Percentiles rank a stretch among this genome's conserved stretches.
These are phyloP conservation scores for Rhadinocentrus ornatus DNA, from an alignment of 2,797 vertebrate genomes.

Conservation along the genomic window DNA sequence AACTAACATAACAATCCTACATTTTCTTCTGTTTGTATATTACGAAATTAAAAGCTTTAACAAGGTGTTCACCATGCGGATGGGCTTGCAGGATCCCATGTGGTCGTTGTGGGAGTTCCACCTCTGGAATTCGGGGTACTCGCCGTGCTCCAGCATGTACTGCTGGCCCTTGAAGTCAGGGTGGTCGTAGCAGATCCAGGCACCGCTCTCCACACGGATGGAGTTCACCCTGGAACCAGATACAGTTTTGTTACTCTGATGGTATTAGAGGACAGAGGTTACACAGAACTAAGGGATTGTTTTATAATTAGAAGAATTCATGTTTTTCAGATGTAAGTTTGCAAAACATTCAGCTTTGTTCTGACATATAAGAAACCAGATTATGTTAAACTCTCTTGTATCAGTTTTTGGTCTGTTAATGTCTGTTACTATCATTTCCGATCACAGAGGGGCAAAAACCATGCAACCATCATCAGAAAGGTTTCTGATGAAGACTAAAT, in stretches of 20 bases:
- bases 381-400: too few species aligned
- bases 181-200: slow-evolving; percentile 91
- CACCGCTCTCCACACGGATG: slow-evolving; percentile 88
- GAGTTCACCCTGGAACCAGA: slow-evolving; percentile 84
- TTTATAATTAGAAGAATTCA: too few species aligned
- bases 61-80: slow-evolving; percentile 86
- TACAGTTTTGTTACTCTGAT: neutral
- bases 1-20: neutral
- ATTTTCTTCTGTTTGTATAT: too few species aligned
- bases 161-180: slow-evolving; percentile 91
- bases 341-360: too few species aligned
- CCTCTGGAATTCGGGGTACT: slow-evolving; percentile 89
- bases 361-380: neutral
- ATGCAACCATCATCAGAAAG: neutral
- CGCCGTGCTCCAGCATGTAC: slow-evolving; percentile 89
- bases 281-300: too few species aligned
- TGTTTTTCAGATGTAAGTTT: too few species aligned
- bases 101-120: slow-evolving; percentile 92
- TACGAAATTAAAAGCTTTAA: too few species aligned
- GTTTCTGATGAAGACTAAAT: neutral
- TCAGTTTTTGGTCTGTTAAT: too few species aligned
- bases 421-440: too few species aligned
- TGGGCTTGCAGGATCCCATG: slow-evolving; percentile 91
- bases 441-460: too few species aligned
- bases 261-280: neutral